Evolutionary conservation across 1,140 invertebrate species (phyloP).

Genomic region (Drosophila pseudoobscura): DNA sequence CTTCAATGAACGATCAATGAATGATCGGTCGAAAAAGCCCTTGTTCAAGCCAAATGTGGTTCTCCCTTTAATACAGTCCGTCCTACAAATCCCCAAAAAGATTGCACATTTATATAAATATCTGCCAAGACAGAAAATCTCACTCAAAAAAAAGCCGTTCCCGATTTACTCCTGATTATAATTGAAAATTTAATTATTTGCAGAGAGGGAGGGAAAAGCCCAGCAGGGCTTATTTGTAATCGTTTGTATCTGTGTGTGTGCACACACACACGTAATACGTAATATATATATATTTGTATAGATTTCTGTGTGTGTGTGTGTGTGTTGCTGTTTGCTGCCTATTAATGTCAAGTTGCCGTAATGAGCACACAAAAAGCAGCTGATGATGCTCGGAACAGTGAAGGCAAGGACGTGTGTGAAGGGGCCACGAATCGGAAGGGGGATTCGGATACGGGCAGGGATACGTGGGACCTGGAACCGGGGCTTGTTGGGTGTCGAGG

Average conservation of each 20-base stretch:
- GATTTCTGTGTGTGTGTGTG: slow-evolving; percentile 40
- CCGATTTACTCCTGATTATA: slow-evolving; percentile 52
- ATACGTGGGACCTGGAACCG: too few species aligned
- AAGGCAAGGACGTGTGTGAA: slow-evolving; percentile 31
- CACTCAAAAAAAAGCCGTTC: slow-evolving; percentile 5
- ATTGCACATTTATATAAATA: not conserved
- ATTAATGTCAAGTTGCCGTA: slow-evolving; percentile 77
- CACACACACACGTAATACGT: slow-evolving; percentile 26
- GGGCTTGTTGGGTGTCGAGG: slow-evolving; percentile 46
- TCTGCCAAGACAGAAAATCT: slow-evolving; percentile 4
- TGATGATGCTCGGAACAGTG: slow-evolving; percentile 58
- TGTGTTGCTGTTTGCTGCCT: slow-evolving; percentile 63
- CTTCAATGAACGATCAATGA: too few species aligned
- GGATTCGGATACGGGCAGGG: too few species aligned
- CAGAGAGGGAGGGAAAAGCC: slow-evolving; percentile 33
- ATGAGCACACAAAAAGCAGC: slow-evolving; percentile 75
- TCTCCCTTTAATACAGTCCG: too few species aligned
- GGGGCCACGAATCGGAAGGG: too few species aligned
- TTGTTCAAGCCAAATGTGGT: too few species aligned
- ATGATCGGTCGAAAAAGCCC: too few species aligned
- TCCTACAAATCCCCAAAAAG: not conserved
- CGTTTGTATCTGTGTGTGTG: slow-evolving; percentile 7
- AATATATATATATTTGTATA: slow-evolving; percentile 8
- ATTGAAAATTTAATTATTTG: slow-evolving; percentile 69
- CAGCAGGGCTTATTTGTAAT: slow-evolving; percentile 36